Base-by-base conservation (phyloP, 1,140 invertebrate species). In the Brachionus rubens region DNA sequence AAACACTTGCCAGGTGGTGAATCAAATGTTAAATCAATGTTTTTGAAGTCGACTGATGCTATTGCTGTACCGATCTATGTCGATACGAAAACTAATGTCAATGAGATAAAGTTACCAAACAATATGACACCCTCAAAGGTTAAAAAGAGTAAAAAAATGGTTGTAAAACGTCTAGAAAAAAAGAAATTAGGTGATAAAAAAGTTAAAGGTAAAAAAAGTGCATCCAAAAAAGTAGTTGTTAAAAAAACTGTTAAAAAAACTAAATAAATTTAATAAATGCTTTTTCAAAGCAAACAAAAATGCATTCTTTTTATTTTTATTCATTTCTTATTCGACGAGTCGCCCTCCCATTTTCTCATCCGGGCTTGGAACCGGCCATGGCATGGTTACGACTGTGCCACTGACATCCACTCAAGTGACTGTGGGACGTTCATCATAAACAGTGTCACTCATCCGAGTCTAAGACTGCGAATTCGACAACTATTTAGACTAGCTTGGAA, bases 1-100 rank as follows among this genome's bases (percentile, higher is more conserved):
- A 72, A 72, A 21, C 14, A 72, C 28, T 72, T 72, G 46, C 68
- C 68, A 2, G 68, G 68, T n/a, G 68, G 68, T 12, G 68, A 72
- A 16, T 30, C 43, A 10, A 72, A 72, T 43, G 48, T 72, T 16
- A 72, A 72, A 48, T 48, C 68, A 0, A 72, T 72, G 5, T 72
- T 48, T 54, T 40, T 72, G 10, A 72, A 72, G 26, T 72, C 68
- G 12, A 72, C 68, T 28, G 26, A 72, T 41, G 19, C 46, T 16
- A 26, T 33, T 6, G 68, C 68, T 9, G 26, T 72, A 7, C 68
- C 68, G 21, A 72, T 72, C 21, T 72, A 26, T 72, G 14, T 40
- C 2, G 68, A 72, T 24, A 10, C 30, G 10, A 72, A 72, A 12
- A 28, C 10, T 3, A 50, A 24, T 9, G 21, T 54, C 12, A 72